Conservation (phyloP, 1,140 invertebrate species). For the Hyles euphorbiae region DNA sequence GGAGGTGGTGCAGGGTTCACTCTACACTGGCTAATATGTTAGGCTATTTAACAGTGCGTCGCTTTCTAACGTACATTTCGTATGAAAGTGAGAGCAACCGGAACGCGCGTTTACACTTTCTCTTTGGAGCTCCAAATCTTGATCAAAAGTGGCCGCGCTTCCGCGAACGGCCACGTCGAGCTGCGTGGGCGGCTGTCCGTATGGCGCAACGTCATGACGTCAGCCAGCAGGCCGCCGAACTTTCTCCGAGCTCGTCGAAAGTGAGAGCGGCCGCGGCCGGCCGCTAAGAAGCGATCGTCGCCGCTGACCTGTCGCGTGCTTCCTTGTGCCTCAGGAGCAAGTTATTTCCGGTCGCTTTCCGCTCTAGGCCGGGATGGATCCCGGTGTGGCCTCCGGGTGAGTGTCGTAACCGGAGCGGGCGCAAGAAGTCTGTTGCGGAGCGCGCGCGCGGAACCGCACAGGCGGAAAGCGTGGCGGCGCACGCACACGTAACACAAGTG, state of each 20-base stretch:
- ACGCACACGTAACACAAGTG: constrained; percentile 40
- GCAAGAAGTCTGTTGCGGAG: background rate
- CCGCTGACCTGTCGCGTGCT: background rate
- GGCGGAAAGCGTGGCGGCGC: constrained; percentile 9
- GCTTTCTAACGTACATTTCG: constrained; percentile 36
- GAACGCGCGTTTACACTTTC: constrained; percentile 26
- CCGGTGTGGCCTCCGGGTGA: background rate
- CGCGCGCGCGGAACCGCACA: background rate
- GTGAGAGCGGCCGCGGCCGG: constrained; percentile 8
- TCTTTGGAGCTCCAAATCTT: constrained; percentile 17
- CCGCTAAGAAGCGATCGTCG: background rate
- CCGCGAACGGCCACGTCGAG: constrained; percentile 10
- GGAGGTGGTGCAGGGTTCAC: too few relatives aligned
- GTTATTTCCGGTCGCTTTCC: background rate
- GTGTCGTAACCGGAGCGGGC: background rate
- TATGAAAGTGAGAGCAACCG: constrained; percentile 40
- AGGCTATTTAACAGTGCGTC: constrained; percentile 8
- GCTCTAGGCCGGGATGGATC: too few relatives aligned
- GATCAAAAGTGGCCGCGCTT: background rate
- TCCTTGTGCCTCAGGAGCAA: too few relatives aligned
- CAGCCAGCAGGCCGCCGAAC: background rate
- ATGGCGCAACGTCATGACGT: background rate
- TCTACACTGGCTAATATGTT: background rate
- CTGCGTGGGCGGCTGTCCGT: background rate
- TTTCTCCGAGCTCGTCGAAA: constrained; percentile 20